Percentiles rank a stretch among this genome's conserved stretches.
Evolutionary conservation across 2,113 vertebrate genomes (phyloP).

Genomic region (Sturnira hondurensis): DNA sequence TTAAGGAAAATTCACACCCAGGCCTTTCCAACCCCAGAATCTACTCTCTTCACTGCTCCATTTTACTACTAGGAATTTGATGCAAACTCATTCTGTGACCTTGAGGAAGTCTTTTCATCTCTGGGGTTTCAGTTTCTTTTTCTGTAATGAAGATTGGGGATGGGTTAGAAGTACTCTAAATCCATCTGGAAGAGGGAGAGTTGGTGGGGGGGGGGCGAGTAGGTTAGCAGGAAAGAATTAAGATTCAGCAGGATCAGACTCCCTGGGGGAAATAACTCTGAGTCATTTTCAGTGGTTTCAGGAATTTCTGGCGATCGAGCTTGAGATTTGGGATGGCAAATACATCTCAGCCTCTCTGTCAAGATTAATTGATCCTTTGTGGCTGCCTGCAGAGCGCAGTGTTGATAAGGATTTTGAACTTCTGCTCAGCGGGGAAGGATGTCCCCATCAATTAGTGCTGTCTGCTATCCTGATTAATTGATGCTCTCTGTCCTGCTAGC

Average conservation of each 20-base stretch:
- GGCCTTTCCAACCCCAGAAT: background rate
- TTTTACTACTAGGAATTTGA: background rate
- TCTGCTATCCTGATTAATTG: background rate
- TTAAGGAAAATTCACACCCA: background rate
- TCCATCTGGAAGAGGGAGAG: slow-evolving; percentile 7
- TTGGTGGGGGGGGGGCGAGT: too few relatives aligned
- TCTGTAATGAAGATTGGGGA: background rate
- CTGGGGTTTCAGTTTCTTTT: slow-evolving; percentile 5
- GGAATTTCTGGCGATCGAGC: slow-evolving; percentile 53
- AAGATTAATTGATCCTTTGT: background rate
- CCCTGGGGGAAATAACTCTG: slow-evolving; percentile 28
- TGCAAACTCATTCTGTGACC: slow-evolving; percentile 57
- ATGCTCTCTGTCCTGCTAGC: background rate
- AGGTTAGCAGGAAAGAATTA: slow-evolving; percentile 23
- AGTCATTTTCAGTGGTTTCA: slow-evolving; percentile 60
- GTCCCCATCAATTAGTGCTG: background rate
- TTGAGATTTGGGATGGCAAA: slow-evolving; percentile 5
- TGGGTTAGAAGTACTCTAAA: background rate
- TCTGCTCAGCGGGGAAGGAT: background rate
- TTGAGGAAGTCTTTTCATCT: slow-evolving; percentile 38
- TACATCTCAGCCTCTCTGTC: background rate
- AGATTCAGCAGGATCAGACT: slow-evolving; percentile 38
- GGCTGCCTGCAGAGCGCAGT: background rate
- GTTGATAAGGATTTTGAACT: background rate
- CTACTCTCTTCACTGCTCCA: background rate